phyloP scores from a whole-genome alignment of 2,113 vertebrate genomes.

The Anseranas semipalmata region DNA sequence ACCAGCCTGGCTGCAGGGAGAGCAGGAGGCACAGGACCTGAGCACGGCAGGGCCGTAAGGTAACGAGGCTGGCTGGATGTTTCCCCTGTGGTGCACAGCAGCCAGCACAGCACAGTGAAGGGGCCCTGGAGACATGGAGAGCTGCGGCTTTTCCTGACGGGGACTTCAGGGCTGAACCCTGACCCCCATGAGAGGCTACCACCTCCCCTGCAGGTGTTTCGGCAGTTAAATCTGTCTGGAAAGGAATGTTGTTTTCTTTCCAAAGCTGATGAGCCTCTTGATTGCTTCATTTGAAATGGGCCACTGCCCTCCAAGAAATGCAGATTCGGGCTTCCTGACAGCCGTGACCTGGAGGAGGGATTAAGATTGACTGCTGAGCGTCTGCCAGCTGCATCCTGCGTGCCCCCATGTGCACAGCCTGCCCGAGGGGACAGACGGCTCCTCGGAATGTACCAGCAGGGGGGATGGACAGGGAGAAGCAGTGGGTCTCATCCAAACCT shows the following conservation, averaged over 20 bases:
- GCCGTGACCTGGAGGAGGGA: not conserved
- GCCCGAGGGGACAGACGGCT: not conserved
- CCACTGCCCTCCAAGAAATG: not conserved
- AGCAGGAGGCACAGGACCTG: not conserved
- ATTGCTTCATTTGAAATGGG: not conserved
- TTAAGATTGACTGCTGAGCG: not conserved
- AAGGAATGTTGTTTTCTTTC: not conserved
- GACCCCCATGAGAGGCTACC: not conserved
- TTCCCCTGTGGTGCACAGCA: not conserved
- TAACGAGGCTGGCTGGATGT: not conserved
- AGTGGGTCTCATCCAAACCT: fast-evolving
- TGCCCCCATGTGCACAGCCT: not conserved
- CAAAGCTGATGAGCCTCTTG: not conserved
- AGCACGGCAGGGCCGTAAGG: not conserved
- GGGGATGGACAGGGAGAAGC: not conserved
- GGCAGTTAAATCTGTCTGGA: not conserved
- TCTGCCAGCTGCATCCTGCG: not conserved
- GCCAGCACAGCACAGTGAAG: not conserved
- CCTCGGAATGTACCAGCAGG: not conserved
- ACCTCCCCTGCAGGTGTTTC: not conserved
- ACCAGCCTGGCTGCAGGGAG: not conserved
- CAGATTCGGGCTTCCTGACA: not conserved
- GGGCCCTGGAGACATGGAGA: not conserved
- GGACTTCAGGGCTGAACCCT: not conserved
- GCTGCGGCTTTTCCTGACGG: not conserved